Evolutionary conservation across 1,140 invertebrate genomes (phyloP), one percentile per base, ranked within the genome.

Genomic region (Cataglyphis hispanica): DNA sequence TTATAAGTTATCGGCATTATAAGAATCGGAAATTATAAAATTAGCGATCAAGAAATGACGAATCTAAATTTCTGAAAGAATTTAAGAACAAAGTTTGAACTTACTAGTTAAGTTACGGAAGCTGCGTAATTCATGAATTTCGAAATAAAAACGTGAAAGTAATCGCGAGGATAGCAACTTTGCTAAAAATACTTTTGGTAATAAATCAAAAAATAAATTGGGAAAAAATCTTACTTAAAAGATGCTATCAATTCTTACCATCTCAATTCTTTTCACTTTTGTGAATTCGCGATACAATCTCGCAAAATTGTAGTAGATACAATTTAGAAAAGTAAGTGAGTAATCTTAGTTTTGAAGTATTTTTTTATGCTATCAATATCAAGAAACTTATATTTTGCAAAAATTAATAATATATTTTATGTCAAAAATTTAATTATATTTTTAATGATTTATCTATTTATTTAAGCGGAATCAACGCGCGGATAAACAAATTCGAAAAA

Each of bases 301-400:
- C 10, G 19, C n/a, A n/a, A n/a, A 37, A 46, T 69, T 43, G n/a
- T n/a, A n/a, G n/a, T 7, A 46, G 8, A 70, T 8, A 5, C 50
- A 31, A 27, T n/a, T n/a, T n/a, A 70, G 43, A 22, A n/a, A 27
- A 27, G 16, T 10, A 19, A 53, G 0, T 27, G 22, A 13, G n/a
- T 31, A 31, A 72, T 70, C 8, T 11, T 34, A 10, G n/a, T n/a
- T 72, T 53, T 72, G 43, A 72, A 72, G 8, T n/a, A 50, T 72
- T 72, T 72, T n/a, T 7, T 56, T 53, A 19, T 27, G 2, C 10
- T n/a, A 27, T 16, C 13, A 50, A 34, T 46, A 31, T 25, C 2
- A 27, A 53, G 7, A 8, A 72, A 70, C 4, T 4, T 31, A 19
- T 31, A 22, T 25, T 22, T 60, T 60, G 1, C 1, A 25, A 11